Evolutionary conservation across 1,140 invertebrate species (phyloP), one percentile per base, ranked within the genome.

Genomic region (Lordiphosa stackelbergi): DNA sequence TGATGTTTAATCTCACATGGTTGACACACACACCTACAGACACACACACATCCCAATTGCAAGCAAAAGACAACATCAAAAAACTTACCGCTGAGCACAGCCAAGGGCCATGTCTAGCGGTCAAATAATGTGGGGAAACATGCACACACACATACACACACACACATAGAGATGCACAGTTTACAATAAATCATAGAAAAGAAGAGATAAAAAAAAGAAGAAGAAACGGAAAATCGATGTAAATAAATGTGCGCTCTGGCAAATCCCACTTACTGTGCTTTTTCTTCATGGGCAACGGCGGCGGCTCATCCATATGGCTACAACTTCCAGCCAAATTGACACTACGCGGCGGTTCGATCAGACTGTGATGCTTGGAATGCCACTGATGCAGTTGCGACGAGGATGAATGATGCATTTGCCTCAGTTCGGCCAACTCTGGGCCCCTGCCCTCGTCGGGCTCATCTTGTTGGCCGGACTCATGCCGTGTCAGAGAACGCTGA

Each of bases 271-370:
- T 92, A 98, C 96, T 96, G 90, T 97, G 94, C 88, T 94, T 94
- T 88, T 96, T 96, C 89, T 97, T 97, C 0, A 94, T 91, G 16
- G 96, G 96, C 57, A 97, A 89, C 43, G 96, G 96, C 38, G 96
- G 96, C 51, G 96, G 96, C 87, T 92, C 91, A 41, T 89, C 91
- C 42, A 72, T 6, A 70, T 91, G 72, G 73, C 55, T 68, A 46
- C 64, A 69, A 48, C 75, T 75, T 1, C 53, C 72, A 5, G 68
- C 63, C 43, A 73, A 45, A 22, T 62, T 52, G 10, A 53, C 52
- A 45, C 53, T 68, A 3, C 63, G 71, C 10, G 84, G 59, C 4
- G 73, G 70, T 10, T 87, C 87, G 3, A 87, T 86, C 0, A 88
- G 47, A 51, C 87, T 88, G 43, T 74, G 72, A 28, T 88, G 86